Evolutionary conservation across 2,113 vertebrate genomes (phyloP).

Genomic region (Pandion haliaetus): DNA sequence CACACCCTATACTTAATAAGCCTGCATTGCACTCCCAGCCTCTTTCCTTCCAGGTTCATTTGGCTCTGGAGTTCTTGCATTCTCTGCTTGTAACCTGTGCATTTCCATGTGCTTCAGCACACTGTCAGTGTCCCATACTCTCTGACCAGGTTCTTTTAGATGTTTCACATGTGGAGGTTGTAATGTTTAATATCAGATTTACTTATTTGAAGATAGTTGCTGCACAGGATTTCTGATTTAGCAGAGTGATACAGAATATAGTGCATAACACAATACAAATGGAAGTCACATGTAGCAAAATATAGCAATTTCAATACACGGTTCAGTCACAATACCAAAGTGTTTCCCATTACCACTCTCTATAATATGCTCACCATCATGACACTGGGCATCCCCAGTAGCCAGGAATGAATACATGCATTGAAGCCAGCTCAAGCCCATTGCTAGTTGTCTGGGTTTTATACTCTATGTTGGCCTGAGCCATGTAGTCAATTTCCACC

Average conservation of each 20-base stretch:
- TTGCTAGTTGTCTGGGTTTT: not conserved
- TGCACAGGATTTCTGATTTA: not conserved
- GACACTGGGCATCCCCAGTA: not conserved
- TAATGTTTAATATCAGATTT: not conserved
- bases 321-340: not conserved
- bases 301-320: not conserved
- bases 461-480: no score
- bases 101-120: not conserved
- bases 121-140: not conserved
- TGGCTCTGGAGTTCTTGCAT: not conserved
- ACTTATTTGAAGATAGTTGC: not conserved
- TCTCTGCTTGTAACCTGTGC: not conserved
- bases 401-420: not conserved
- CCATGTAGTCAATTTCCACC: no score
- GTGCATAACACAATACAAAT: not conserved
- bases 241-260: not conserved
- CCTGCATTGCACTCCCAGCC: not conserved
- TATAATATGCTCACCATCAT: not conserved
- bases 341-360: not conserved
- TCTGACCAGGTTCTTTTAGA: not conserved
- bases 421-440: not conserved
- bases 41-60: not conserved
- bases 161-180: rapidly evolving
- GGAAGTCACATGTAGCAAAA: not conserved
- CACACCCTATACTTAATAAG: not conserved